These are phyloP conservation scores for Conus canariensis DNA, from an alignment of 2,888 invertebrate genomes.

Conservation along the genomic window DNA sequence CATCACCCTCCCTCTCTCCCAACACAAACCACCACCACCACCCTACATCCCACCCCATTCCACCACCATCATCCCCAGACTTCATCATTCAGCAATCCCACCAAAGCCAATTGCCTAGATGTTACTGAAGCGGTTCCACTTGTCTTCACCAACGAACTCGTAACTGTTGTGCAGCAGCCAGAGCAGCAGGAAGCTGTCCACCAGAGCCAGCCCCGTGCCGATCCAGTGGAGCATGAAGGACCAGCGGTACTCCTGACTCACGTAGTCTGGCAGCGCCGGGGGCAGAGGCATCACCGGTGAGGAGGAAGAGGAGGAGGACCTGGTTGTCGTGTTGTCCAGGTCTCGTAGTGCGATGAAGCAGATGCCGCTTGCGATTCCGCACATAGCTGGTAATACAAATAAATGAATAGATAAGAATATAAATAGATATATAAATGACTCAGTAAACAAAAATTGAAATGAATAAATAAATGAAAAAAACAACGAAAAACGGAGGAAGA, in stretches of 20 bases:
- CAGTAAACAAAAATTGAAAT: not conserved
- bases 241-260: constrained; percentile 58
- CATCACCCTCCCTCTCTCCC: not conserved
- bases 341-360: constrained; percentile 69
- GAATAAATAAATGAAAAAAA: not conserved
- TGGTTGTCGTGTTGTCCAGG: constrained; percentile 51
- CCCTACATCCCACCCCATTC: no score
- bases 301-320: not conserved
- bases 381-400: constrained; percentile 58
- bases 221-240: constrained; percentile 70
- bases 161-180: constrained; percentile 63
- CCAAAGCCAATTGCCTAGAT: not conserved
- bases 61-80: no score
- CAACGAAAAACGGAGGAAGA: not conserved
- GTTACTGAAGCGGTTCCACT: constrained; percentile 29
- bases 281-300: constrained; percentile 39
- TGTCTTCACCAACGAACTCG: constrained; percentile 55
- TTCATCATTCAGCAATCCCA: no score
- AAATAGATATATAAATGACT: not conserved
- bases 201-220: constrained; percentile 60
- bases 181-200: constrained; percentile 63
- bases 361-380: constrained; percentile 66
- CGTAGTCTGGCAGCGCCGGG: constrained; percentile 40
- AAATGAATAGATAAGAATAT: not conserved
- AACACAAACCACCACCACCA: no score